A percentile compares a stretch with the other conserved stretches of the same genome.
These are phyloP conservation scores for Micrasema longulum DNA, from an alignment of 1,140 invertebrate genomes.

Conservation along the genomic window DNA sequence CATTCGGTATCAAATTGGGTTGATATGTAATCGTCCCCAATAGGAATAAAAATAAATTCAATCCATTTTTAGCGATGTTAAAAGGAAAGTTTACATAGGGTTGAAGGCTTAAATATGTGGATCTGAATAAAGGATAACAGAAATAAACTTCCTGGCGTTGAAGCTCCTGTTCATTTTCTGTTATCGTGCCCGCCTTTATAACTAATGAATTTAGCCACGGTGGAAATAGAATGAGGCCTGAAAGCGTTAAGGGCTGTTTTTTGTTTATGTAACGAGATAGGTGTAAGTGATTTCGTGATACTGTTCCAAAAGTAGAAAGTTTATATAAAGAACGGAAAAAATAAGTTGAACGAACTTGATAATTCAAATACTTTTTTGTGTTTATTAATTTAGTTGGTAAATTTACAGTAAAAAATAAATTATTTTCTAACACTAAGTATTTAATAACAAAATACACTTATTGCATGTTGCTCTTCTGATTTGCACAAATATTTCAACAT, in stretches of 20 bases:
- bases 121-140: slow-evolving; percentile 24
- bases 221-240: slow-evolving; percentile 21
- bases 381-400: too few species aligned
- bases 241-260: slow-evolving; percentile 22
- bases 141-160: slow-evolving; percentile 28
- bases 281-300: slow-evolving; percentile 18
- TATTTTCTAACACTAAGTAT: too few species aligned
- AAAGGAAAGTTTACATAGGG: too few species aligned
- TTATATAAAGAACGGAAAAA: too few species aligned
- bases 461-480: too few species aligned
- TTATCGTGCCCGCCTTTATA: slow-evolving; percentile 22
- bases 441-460: too few species aligned
- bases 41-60: background rate
- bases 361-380: too few species aligned
- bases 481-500: too few species aligned
- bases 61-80: background rate
- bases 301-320: background rate
- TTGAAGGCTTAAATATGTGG: background rate
- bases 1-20: too few species aligned
- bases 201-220: slow-evolving; percentile 24
- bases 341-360: too few species aligned
- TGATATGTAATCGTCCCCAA: too few species aligned
- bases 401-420: too few species aligned
- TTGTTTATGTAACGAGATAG: slow-evolving; percentile 17
- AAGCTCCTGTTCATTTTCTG: slow-evolving; percentile 10